Evolutionary conservation across 2,888 invertebrate genomes (phyloP).

Genomic region (Chloromyia formosa): DNA sequence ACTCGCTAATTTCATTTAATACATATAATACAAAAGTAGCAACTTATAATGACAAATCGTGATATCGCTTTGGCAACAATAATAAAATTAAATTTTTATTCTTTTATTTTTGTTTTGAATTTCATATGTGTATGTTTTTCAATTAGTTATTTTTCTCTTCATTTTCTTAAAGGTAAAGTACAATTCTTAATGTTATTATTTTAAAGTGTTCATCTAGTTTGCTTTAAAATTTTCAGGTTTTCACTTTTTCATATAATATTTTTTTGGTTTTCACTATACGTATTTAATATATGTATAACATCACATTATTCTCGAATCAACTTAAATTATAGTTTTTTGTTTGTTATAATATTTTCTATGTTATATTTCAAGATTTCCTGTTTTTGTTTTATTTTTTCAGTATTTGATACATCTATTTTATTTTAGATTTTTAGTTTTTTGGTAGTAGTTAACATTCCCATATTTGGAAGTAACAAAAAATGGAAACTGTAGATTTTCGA

Average conservation of each 20-base stretch:
- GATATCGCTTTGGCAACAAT: constrained; percentile 36
- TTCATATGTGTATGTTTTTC: no score
- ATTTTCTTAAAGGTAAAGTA: background rate
- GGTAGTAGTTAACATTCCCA: background rate
- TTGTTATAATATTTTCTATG: background rate
- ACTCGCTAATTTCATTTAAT: background rate
- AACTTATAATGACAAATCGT: constrained; percentile 19
- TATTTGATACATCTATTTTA: background rate
- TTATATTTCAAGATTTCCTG: no score
- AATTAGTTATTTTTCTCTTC: background rate
- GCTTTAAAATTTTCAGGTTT: background rate
- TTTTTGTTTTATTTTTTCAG: constrained; percentile 5
- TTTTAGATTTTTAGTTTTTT: background rate
- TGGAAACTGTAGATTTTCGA: no score
- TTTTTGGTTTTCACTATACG: background rate
- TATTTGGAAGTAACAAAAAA: no score
- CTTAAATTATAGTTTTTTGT: background rate
- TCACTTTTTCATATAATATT: background rate
- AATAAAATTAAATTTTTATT: constrained; percentile 11
- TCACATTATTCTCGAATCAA: constrained; percentile 18
- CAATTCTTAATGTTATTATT: background rate
- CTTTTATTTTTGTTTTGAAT: background rate
- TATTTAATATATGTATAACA: constrained; percentile 40
- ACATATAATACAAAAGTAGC: constrained; percentile 38
- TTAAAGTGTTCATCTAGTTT: background rate